A percentile compares a stretch with the other conserved stretches of the same genome.
Evolutionary conservation across 1,140 invertebrate species (phyloP).

Genomic region (Fopius arisanus): DNA sequence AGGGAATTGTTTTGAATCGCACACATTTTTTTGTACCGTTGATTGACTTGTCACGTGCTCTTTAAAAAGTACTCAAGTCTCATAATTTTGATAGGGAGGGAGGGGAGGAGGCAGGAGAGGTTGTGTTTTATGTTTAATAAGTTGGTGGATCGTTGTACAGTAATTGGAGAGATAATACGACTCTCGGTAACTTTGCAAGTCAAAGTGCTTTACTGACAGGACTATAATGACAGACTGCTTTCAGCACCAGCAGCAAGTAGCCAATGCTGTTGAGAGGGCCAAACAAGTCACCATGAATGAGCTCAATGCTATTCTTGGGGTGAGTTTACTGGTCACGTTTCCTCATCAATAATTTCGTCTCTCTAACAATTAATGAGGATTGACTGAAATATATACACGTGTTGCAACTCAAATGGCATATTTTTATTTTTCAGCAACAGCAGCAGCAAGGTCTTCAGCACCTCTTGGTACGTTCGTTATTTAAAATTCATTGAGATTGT

Average conservation of each 20-base stretch:
- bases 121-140: background rate
- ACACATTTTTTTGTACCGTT: background rate
- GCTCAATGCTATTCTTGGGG: constrained; percentile 88
- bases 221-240: constrained; percentile 63
- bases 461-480: constrained; percentile 51
- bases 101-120: no score
- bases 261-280: constrained; percentile 90
- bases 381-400: no score
- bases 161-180: background rate
- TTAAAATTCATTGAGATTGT: background rate
- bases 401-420: no score
- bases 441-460: constrained; percentile 61
- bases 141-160: background rate
- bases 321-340: constrained; percentile 64
- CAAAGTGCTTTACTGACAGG: background rate
- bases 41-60: no score
- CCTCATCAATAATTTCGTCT: no score
- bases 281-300: constrained; percentile 96
- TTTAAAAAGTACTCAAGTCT: no score
- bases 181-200: background rate
- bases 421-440: constrained; percentile 49
- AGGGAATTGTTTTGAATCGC: no score
- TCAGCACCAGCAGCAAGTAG: constrained; percentile 91
- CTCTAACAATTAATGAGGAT: no score
- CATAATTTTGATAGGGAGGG: no score